Percentiles rank a stretch among this genome's conserved stretches.
phyloP scores from a whole-genome alignment of 92 coral and sea anemone genomes.

The Epizoanthus ramosus region DNA sequence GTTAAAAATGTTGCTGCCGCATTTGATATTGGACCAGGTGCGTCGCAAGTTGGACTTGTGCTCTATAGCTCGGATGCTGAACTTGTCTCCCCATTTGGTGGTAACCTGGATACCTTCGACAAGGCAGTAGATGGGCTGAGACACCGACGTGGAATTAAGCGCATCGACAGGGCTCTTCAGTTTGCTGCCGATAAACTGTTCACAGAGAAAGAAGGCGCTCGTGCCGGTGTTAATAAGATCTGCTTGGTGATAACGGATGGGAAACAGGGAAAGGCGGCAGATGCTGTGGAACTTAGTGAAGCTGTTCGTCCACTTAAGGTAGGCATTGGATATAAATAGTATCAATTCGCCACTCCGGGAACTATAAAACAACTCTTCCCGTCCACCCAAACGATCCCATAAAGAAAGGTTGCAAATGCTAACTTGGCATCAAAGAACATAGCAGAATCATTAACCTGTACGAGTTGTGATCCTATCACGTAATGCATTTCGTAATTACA shows the following conservation, averaged over 20 bases:
- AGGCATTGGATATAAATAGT: not conserved
- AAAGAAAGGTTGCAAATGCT: too few relatives aligned
- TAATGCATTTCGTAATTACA: too few relatives aligned
- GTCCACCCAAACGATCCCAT: too few relatives aligned
- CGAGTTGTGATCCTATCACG: too few relatives aligned
- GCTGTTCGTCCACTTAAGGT: slow-evolving; percentile 33
- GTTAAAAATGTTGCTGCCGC: slow-evolving; percentile 3
- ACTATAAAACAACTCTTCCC: too few relatives aligned
- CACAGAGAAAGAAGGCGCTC: slow-evolving; percentile 7
- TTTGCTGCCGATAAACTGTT: slow-evolving; percentile 14
- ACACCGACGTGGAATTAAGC: slow-evolving; percentile 1
- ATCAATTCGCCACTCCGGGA: not conserved
- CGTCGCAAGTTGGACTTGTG: slow-evolving; percentile 24
- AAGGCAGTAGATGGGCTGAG: slow-evolving; percentile 20
- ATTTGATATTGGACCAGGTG: slow-evolving; percentile 4
- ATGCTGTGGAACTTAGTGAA: slow-evolving; percentile 9
- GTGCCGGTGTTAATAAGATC: slow-evolving; percentile 13
- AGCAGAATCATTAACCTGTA: too few relatives aligned
- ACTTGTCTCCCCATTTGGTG: slow-evolving; percentile 12
- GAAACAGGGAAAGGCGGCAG: not conserved
- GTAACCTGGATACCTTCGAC: not conserved
- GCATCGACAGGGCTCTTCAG: slow-evolving; percentile 19
- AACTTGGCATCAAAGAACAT: too few relatives aligned
- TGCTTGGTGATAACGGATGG: slow-evolving; percentile 26
- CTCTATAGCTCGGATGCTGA: not conserved